A percentile compares a stretch with the other conserved stretches of the same genome.
Conservation (phyloP, 2,113 vertebrate genomes). For the Neolamprologus sp. region DNA sequence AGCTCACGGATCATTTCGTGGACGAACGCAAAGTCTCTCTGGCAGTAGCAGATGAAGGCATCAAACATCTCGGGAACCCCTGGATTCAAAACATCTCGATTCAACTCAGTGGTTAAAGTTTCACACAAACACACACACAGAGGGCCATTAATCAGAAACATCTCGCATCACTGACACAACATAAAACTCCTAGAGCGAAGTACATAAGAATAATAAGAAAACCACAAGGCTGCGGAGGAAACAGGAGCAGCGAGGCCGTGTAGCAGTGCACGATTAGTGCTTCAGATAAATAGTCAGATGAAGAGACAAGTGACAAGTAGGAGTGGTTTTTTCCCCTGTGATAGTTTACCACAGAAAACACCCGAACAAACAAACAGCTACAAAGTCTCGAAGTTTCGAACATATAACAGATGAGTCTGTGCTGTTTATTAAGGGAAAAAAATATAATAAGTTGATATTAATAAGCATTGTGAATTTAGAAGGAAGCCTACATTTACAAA, state of each 20-base stretch:
- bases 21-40: slow-evolving; percentile 88
- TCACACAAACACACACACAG: not conserved
- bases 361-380: not conserved
- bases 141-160: not conserved
- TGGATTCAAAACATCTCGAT: not conserved
- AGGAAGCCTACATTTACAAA: not conserved
- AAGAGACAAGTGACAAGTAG: not conserved
- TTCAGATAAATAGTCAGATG: not conserved
- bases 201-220: not conserved
- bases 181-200: not conserved
- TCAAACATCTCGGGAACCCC: slow-evolving; percentile 81
- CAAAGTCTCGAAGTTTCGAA: not conserved
- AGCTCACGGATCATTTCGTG: slow-evolving; percentile 90
- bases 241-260: not conserved
- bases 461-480: not conserved
- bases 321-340: not conserved
- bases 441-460: not conserved
- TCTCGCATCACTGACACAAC: not conserved
- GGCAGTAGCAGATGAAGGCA: slow-evolving; percentile 97
- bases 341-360: not conserved
- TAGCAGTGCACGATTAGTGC: not conserved
- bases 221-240: not conserved
- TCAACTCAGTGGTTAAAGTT: not conserved
- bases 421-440: not conserved
- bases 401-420: not conserved